Conservation (phyloP, 2,797 vertebrate genomes). For the Falco peregrinus region DNA sequence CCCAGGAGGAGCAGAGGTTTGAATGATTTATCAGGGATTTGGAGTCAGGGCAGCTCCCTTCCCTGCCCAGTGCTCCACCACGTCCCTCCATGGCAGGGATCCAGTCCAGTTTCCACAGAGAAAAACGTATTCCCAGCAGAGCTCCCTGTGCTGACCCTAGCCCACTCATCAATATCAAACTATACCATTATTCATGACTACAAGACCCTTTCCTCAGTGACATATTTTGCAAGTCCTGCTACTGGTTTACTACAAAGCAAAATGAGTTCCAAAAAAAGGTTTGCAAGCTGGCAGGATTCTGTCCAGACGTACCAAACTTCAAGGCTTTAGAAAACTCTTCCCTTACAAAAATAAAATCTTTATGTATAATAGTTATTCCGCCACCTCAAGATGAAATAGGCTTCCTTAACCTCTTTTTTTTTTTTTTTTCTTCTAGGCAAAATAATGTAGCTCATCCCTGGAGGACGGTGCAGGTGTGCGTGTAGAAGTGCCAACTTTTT, state of each 20-base stretch:
- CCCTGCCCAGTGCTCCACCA: fast-evolving
- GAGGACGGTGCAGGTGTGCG: background rate
- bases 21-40: background rate
- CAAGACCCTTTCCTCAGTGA: background rate
- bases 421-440: background rate
- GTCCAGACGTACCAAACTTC: background rate
- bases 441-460: background rate
- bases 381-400: background rate
- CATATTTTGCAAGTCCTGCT: background rate
- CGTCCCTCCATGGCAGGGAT: background rate
- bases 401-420: background rate
- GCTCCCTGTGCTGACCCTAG: background rate
- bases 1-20: fast-evolving
- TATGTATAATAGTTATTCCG: background rate
- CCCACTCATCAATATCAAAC: background rate
- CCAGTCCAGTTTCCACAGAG: background rate
- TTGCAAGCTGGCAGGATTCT: background rate
- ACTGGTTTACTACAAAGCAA: background rate
- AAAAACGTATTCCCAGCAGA: background rate
- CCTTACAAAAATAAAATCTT: background rate
- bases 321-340: background rate
- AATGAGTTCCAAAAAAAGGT: background rate
- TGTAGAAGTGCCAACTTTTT: background rate
- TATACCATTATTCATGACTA: background rate
- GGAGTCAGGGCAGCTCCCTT: background rate